Evolutionary conservation across 2,113 vertebrate genomes (phyloP).

Genomic region (Pogona vitticeps): DNA sequence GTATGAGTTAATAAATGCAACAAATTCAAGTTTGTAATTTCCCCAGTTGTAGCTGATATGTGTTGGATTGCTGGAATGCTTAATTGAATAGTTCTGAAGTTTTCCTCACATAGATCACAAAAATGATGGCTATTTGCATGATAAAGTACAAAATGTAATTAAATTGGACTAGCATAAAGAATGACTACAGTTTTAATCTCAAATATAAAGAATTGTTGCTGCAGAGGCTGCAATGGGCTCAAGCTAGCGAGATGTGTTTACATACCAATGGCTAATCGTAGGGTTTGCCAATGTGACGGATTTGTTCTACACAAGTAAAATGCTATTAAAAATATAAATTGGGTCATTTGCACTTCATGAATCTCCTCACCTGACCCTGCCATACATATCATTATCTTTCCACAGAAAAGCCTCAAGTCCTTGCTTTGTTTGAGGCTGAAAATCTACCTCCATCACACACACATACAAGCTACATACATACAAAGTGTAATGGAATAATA

Average conservation of each 20-base stretch:
- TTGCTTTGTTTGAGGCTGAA: no score
- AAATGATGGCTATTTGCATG: slow-evolving; percentile 56
- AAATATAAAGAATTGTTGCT: slow-evolving; percentile 48
- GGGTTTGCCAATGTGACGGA: not conserved
- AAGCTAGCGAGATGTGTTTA: slow-evolving; percentile 46
- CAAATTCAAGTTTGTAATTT: slow-evolving; percentile 23
- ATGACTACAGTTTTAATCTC: slow-evolving; percentile 43
- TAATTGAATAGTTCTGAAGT: slow-evolving; percentile 52
- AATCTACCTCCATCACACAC: no score
- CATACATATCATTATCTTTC: not conserved
- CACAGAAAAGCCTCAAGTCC: not conserved
- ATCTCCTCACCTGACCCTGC: not conserved
- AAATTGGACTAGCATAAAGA: slow-evolving; percentile 60
- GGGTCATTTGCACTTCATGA: not conserved
- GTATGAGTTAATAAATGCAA: slow-evolving; percentile 34
- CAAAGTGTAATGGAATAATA: no score
- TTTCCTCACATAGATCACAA: slow-evolving; percentile 34
- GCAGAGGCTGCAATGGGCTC: not conserved
- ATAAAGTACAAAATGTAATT: slow-evolving; percentile 52
- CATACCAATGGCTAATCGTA: not conserved
- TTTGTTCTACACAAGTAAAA: not conserved
- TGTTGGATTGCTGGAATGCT: slow-evolving; percentile 44
- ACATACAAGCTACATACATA: no score
- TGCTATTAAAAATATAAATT: not conserved
- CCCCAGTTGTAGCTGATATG: slow-evolving; percentile 44